Evolutionary conservation across 2,797 vertebrate species (phyloP).

Genomic region (Telmatherina bonti): DNA sequence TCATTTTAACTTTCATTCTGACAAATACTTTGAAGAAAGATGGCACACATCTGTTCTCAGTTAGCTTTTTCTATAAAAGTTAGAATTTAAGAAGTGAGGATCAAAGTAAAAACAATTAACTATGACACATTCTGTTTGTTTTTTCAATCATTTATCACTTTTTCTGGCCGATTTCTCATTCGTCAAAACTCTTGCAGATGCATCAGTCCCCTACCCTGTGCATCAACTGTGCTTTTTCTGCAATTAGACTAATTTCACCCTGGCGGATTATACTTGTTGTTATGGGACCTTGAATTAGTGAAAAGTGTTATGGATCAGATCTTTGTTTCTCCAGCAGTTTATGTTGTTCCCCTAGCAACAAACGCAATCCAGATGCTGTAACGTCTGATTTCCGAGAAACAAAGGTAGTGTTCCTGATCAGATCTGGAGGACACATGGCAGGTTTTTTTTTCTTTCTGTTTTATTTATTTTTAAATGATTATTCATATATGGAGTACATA

Average conservation of each 20-base stretch:
- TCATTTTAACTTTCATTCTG: constrained; percentile 22
- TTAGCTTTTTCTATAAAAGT: neutral
- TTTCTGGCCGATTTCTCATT: constrained; percentile 17
- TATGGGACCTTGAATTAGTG: constrained; percentile 34
- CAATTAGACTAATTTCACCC: constrained; percentile 36
- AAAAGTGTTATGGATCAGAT: constrained; percentile 41
- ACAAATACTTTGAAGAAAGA: neutral
- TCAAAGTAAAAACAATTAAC: neutral
- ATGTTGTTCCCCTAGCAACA: constrained; percentile 55
- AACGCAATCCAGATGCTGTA: constrained; percentile 68
- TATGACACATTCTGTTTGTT: neutral
- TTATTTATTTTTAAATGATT: neutral
- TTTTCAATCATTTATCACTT: neutral
- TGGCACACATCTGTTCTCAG: neutral
- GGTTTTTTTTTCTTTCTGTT: neutral
- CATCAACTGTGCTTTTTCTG: constrained; percentile 20
- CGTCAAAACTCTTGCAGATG: constrained; percentile 29
- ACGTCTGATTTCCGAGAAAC: constrained; percentile 51
- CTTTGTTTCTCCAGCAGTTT: constrained; percentile 52
- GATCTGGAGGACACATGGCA: constrained; percentile 13
- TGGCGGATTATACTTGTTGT: constrained; percentile 30
- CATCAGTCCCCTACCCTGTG: constrained; percentile 14
- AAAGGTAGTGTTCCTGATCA: constrained; percentile 39
- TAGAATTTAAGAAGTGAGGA: neutral
- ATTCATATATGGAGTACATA: neutral